Evolutionary conservation across 2,888 invertebrate species (phyloP).

Genomic region (Antitype chi): DNA sequence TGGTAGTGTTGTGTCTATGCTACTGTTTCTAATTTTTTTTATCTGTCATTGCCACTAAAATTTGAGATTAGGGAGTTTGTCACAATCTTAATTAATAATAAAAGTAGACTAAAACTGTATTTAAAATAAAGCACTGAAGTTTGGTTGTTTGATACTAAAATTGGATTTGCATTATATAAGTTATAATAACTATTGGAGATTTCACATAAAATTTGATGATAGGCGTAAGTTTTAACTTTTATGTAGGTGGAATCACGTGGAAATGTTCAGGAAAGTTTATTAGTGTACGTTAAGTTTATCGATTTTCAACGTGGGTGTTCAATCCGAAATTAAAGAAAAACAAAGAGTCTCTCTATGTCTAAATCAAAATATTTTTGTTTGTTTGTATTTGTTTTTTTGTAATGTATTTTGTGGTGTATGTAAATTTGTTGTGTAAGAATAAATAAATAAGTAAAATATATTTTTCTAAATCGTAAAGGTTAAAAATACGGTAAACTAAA

Average conservation of each 20-base stretch:
- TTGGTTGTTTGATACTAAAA: constrained; percentile 9
- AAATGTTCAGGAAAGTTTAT: neutral
- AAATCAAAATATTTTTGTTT: too few species aligned
- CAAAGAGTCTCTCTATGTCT: neutral
- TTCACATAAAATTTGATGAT: neutral
- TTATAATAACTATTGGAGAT: neutral
- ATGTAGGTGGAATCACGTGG: too few species aligned
- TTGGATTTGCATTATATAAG: neutral
- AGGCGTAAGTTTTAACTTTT: neutral
- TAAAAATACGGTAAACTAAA: neutral
- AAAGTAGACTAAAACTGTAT: neutral
- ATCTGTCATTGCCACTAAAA: constrained; percentile 38
- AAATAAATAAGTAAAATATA: too few species aligned
- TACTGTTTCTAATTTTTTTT: constrained; percentile 33
- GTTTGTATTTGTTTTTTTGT: too few species aligned
- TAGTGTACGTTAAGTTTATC: neutral
- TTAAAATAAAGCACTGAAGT: neutral
- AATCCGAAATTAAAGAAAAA: neutral
- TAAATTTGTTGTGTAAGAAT: too few species aligned
- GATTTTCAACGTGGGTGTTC: neutral
- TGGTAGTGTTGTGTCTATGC: constrained; percentile 53
- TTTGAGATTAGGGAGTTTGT: constrained; percentile 15
- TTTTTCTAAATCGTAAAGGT: too few species aligned
- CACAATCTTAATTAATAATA: constrained; percentile 34
- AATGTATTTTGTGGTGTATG: too few species aligned